Percentiles rank a stretch among this genome's conserved stretches.
These are phyloP conservation scores for Cliona cf. orientalis DNA, from an alignment of 37 sponge, comb jelly and placozoan genomes.

Conservation along the genomic window DNA sequence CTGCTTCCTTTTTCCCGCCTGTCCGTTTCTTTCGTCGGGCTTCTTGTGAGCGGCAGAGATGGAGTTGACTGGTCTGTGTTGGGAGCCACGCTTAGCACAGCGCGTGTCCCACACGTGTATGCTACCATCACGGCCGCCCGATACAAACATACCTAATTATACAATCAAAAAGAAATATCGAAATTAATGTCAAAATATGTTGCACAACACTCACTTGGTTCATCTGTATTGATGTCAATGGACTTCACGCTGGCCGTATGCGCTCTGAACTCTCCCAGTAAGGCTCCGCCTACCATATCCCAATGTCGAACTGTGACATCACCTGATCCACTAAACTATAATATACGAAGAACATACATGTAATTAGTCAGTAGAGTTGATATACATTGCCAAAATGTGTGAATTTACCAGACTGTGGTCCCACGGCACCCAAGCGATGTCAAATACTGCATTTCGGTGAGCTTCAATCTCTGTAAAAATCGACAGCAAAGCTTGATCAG, in stretches of 20 bases:
- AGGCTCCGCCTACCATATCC: constrained; percentile 38
- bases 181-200: background rate
- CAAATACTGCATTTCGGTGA: constrained; percentile 77
- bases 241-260: constrained; percentile 75
- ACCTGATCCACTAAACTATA: constrained; percentile 72
- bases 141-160: constrained; percentile 68
- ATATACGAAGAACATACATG: background rate
- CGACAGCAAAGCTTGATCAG: background rate
- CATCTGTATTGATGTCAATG: constrained; percentile 39
- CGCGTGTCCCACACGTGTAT: constrained; percentile 78
- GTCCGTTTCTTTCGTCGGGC: background rate
- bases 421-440: constrained; percentile 57
- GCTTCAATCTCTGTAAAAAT: constrained; percentile 37
- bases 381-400: background rate
- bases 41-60: constrained; percentile 4
- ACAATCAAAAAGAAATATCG: background rate
- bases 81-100: constrained; percentile 22
- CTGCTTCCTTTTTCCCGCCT: background rate
- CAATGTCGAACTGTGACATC: constrained; percentile 55
- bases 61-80: constrained; percentile 39
- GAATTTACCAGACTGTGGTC: constrained; percentile 50
- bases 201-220: constrained; percentile 41
- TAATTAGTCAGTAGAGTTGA: background rate
- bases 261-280: constrained; percentile 19
- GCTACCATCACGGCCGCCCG: constrained; percentile 76